Conservation (phyloP, 2,113 vertebrate species). For the Protobothrops flavoviridis region DNA sequence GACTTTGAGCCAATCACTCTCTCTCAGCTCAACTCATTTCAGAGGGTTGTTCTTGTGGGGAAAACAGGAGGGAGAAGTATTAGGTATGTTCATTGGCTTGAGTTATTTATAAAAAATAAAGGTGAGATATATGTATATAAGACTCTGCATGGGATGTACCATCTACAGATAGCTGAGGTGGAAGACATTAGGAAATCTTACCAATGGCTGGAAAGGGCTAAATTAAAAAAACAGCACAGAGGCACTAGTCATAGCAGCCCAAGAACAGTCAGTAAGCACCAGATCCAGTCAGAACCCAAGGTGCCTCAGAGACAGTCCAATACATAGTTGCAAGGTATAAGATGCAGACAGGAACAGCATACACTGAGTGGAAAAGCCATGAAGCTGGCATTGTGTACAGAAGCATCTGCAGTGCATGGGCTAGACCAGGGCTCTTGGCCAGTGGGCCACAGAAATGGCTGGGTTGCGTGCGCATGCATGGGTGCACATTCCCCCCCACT, state of each 20-base stretch:
- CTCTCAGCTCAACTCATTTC: neutral
- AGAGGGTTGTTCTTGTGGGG: neutral
- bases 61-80: neutral
- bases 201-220: neutral
- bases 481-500: too few relatives aligned
- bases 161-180: neutral
- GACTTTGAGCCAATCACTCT: neutral
- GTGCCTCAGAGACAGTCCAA: neutral
- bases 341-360: neutral
- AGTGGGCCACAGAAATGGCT: too few relatives aligned
- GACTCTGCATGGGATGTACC: neutral
- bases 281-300: neutral
- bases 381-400: neutral
- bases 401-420: neutral
- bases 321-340: neutral
- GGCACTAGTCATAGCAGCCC: neutral
- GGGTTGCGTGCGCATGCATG: accelerated
- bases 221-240: neutral
- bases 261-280: neutral
- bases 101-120: neutral
- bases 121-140: neutral
- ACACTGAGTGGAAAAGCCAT: neutral
- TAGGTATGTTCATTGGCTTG: neutral
- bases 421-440: neutral
- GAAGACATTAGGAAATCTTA: neutral